Base-by-base conservation (phyloP, 2,113 vertebrate genomes). In the Prochilodus magdalenae region DNA sequence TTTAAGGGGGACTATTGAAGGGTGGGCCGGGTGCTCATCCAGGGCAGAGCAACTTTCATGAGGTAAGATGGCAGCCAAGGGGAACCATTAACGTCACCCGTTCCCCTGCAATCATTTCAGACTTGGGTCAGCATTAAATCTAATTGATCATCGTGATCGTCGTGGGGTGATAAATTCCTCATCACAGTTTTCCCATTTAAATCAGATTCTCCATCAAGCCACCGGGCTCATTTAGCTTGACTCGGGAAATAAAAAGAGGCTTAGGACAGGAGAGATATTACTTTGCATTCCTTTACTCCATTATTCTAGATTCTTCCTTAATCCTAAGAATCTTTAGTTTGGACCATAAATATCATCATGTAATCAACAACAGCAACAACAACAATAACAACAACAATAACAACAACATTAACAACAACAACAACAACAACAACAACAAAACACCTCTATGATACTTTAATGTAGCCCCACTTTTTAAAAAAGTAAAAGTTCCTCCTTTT, bases 1-100 rank as follows among this genome's bases (percentile, higher is more conserved):
- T 93, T 93, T 93, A 92, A 87, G 89, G 83, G 73, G 85, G 88
- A 88, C 84, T 84, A 87, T 84, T 53, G 74, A 85, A 79, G 10
- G 60, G 81, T 89, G 18, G 72, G 83, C 83, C 82, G 85, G 88
- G 86, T 76, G 85, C 83, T 86, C 72, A 77, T 36, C 40, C 62
- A 33, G 78, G 60, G 75, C 77, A 60, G 82, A 59, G 30, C 77
- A 83, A 83, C 80, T 87, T 89, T 88, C 85, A 77, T 72, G 69
- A 85, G 85, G 70, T 79, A 83, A 80, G 83, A 83, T 70, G 75
- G 75, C 36, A 82, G 82, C 67, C 40, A 49, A 65, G 79, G 78
- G 69, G 76, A 73, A 79, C 85, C 87, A 89, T 91, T 92, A 92
- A 92, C 90, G 87, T 91, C 89, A 89, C 85, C 88, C 73, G 59